These are phyloP conservation scores for Gortyna flavago DNA, from an alignment of 2,888 invertebrate species.

Conservation along the genomic window DNA sequence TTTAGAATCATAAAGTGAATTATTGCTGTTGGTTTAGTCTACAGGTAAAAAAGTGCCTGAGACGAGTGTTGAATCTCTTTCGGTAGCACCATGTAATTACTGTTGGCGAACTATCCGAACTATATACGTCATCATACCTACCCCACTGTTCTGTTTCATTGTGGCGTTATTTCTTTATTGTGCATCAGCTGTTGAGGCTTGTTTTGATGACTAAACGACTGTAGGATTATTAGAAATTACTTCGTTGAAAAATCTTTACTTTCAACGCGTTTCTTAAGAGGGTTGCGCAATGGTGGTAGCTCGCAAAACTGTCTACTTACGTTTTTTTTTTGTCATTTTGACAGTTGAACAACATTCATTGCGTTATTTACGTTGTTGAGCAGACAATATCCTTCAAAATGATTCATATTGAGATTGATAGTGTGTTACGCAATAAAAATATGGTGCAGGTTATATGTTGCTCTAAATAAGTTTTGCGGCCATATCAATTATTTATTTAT, in stretches of 20 bases:
- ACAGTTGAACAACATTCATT: too few relatives aligned
- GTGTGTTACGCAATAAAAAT: too few relatives aligned
- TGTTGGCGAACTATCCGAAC: not conserved
- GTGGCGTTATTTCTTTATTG: conserved; percentile 3
- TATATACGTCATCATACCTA: too few relatives aligned
- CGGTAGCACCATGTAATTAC: conserved; percentile 12
- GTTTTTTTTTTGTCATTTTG: too few relatives aligned
- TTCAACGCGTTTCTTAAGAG: not conserved
- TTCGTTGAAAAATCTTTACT: not conserved
- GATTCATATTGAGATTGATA: too few relatives aligned
- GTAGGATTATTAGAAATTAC: not conserved
- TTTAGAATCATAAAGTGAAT: conserved; percentile 4
- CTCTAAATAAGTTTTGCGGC: too few relatives aligned
- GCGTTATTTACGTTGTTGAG: too few relatives aligned
- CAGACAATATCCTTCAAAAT: too few relatives aligned
- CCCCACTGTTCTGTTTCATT: not conserved
- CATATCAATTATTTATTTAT: too few relatives aligned
- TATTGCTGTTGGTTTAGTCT: conserved; percentile 17
- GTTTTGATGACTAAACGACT: not conserved
- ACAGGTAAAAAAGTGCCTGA: conserved; percentile 16
- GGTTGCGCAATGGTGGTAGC: too few relatives aligned
- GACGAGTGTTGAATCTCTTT: not conserved
- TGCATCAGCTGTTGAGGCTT: not conserved
- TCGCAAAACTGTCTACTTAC: too few relatives aligned
- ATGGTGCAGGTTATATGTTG: too few relatives aligned